These are phyloP conservation scores for Silurus lanzhouensis DNA, from an alignment of 2,797 vertebrate genomes.

Conservation along the genomic window DNA sequence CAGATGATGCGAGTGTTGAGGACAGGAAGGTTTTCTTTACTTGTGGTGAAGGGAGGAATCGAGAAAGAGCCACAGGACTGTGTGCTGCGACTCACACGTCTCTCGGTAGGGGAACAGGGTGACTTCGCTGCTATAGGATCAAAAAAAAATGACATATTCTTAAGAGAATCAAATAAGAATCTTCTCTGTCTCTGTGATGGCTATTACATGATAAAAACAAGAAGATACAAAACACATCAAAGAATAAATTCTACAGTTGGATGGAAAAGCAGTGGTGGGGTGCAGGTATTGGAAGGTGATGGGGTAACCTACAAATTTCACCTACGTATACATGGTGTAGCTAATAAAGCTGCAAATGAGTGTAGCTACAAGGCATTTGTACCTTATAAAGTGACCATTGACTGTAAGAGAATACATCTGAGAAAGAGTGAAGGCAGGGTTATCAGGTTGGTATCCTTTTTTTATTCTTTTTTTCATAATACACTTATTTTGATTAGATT, in stretches of 20 bases:
- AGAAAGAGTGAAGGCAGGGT: background rate
- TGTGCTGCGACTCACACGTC: constrained; percentile 81
- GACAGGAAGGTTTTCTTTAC: constrained; percentile 96
- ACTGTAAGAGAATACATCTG: background rate
- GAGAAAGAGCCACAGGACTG: constrained; percentile 86
- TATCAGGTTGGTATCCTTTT: background rate
- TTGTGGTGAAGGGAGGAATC: constrained; percentile 82
- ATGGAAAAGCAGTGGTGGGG: background rate
- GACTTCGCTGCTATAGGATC: constrained; percentile 74
- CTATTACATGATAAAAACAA: background rate
- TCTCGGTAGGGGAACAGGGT: constrained; percentile 83
- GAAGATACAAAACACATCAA: background rate
- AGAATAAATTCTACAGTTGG: background rate
- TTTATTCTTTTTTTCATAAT: background rate
- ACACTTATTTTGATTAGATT: background rate
- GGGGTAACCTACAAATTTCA: background rate
- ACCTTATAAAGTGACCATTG: constrained; percentile 13
- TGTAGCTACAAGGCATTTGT: background rate
- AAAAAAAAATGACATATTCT: constrained; percentile 35
- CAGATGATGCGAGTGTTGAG: constrained; percentile 98
- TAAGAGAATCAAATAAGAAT: background rate
- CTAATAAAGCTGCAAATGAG: constrained; percentile 1
- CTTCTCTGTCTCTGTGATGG: background rate
- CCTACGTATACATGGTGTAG: background rate
- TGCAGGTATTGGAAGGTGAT: background rate